A percentile compares a stretch with the other conserved stretches of the same genome.
Conservation (phyloP, 2,888 invertebrate species). For the Nomada ruficornis region DNA sequence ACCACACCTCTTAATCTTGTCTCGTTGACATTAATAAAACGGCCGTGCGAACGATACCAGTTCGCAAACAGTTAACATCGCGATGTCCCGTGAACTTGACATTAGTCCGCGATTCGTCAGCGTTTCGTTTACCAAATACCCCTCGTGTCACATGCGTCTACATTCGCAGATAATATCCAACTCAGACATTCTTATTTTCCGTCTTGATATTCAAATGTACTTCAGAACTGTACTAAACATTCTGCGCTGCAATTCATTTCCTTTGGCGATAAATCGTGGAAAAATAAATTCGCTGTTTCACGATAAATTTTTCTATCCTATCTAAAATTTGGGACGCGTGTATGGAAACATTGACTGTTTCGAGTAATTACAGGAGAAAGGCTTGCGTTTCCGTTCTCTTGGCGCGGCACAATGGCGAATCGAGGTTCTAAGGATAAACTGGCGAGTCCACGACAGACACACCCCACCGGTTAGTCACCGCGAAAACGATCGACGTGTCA, state of each 20-base stretch:
- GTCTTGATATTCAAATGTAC: too few relatives aligned
- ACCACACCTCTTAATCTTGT: constrained; percentile 60
- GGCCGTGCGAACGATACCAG: constrained; percentile 34
- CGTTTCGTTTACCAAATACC: constrained; percentile 50
- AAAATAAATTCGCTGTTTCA: too few relatives aligned
- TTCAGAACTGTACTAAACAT: too few relatives aligned
- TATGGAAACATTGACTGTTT: constrained; percentile 11
- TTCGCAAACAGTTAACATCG: constrained; percentile 45
- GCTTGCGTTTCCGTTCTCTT: constrained; percentile 28
- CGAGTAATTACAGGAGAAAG: constrained; percentile 40
- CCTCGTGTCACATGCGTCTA: neutral
- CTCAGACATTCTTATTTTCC: too few relatives aligned
- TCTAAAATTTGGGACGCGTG: constrained; percentile 16
- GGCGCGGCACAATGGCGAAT: constrained; percentile 11
- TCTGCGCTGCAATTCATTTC: too few relatives aligned
- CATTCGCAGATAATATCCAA: too few relatives aligned
- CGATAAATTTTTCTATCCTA: too few relatives aligned
- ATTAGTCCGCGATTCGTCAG: constrained; percentile 43
- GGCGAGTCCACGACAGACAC: constrained; percentile 56
- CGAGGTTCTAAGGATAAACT: constrained; percentile 33
- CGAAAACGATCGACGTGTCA: constrained; percentile 52
- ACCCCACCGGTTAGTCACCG: constrained; percentile 65
- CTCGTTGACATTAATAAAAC: constrained; percentile 55
- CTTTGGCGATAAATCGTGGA: too few relatives aligned
- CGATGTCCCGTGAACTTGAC: constrained; percentile 35